Evolutionary conservation across 2,113 vertebrate genomes (phyloP).

Genomic region (Vanacampus margaritifer): DNA sequence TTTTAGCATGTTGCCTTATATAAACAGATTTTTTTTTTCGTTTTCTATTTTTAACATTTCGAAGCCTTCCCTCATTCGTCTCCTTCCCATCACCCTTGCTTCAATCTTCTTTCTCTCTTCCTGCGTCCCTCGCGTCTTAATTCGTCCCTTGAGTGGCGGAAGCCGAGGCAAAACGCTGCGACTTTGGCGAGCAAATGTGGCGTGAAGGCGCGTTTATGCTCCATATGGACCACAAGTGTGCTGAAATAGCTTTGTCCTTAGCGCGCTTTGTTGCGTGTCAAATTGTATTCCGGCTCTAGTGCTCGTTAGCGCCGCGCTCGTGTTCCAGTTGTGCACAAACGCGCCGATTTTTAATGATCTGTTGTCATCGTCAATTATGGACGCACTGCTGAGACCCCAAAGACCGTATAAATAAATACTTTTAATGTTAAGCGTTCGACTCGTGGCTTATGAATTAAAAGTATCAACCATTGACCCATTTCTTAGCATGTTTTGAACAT

Average conservation of each 20-base stretch:
- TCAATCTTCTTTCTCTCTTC: neutral
- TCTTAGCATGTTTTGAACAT: too few species aligned
- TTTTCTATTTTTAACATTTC: too few species aligned
- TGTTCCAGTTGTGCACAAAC: neutral
- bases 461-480: too few species aligned
- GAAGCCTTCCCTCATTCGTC: neutral
- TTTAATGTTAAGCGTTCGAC: neutral
- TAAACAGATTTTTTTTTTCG: too few species aligned
- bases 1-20: too few species aligned
- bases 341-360: neutral
- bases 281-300: neutral
- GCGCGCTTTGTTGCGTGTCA: neutral
- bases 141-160: neutral
- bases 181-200: neutral
- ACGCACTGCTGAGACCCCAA: neutral
- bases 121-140: neutral
- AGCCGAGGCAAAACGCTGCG: neutral
- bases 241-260: neutral
- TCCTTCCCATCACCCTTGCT: neutral
- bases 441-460: too few species aligned
- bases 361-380: neutral
- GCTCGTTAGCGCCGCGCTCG: neutral
- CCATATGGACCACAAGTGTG: neutral
- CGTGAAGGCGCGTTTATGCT: neutral
- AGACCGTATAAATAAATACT: neutral